Base-by-base conservation (phyloP, 2,797 vertebrate genomes). In the Scomberomorus guttatus region DNA sequence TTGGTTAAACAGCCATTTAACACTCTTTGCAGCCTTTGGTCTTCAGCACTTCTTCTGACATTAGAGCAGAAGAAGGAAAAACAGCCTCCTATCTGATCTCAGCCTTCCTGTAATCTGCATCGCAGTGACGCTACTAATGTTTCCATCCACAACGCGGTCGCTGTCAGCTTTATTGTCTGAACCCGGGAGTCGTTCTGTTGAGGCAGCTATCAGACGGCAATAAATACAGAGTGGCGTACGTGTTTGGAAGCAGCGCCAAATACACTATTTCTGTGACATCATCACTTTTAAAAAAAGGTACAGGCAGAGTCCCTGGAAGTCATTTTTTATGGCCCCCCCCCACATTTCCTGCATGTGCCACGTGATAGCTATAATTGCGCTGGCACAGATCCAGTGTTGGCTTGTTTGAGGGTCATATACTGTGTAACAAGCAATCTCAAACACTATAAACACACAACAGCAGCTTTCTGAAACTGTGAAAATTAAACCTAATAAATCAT, bases 221-320 rank as follows among this genome's bases (percentile, higher is more conserved):
- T 86, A 90, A 89, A 78, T 0, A 18, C 55, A 12, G 6, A n/a
- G 46, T 0, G 59, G 13, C 0, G 32, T 72, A 79, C 72, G 70
- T 78, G 86, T 79, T 20, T 66, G 75, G 63, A 44, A 54, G 72
- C 6, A 0, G 32, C 13, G 44, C 34, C 32, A 4, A 56, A 52
- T 1, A 5, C 29, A 3, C 24, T 73, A 81, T 75, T 89, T 89
- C 85, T 46, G 46, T 12, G 67, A 67, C 58, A 44, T 76, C 62
- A 59, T 20, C 3, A 6, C 6, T 27, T 57, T 46, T 11, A 5
- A 18, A 48, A 50, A 48, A 48, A 48, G 4, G 24, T 25, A 13
- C 39, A 75, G 10, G 20, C 15, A 15, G 20, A 20, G 32, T 44
- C n/a, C 10, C 37, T n/a, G 27, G 34, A 17, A 37, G 37, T 55